phyloP scores from a whole-genome alignment of 2,888 invertebrate genomes.

The Synanthedon vespiformis region DNA sequence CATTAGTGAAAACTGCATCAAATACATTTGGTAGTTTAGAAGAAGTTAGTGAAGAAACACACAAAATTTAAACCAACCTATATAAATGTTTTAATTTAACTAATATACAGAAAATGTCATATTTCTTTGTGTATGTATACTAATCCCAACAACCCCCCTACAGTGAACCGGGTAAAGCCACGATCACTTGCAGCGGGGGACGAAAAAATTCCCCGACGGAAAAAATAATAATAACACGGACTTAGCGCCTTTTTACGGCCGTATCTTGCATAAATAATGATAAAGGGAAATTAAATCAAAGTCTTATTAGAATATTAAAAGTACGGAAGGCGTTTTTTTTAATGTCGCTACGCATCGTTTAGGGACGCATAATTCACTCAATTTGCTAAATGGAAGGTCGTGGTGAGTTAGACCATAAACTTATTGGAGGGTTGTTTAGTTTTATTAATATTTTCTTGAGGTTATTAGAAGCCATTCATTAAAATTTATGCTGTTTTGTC shows the following conservation, averaged over 20 bases:
- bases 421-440: conserved; percentile 39
- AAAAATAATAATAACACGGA: conserved; percentile 51
- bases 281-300: conserved; percentile 71
- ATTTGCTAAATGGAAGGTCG: conserved; percentile 60
- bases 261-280: conserved; percentile 68
- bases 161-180: conserved; percentile 7
- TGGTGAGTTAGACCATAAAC: conserved; percentile 29
- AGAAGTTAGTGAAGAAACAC: no score
- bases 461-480: conserved; percentile 37
- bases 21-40: no score
- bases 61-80: no score
- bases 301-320: conserved; percentile 70
- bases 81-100: no score
- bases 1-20: no score
- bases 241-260: conserved; percentile 58
- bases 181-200: conserved; percentile 33
- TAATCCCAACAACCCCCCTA: conserved; percentile 24
- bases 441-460: conserved; percentile 29
- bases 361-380: conserved; percentile 66
- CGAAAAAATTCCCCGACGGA: conserved; percentile 26
- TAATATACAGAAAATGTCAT: no score
- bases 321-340: conserved; percentile 47
- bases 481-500: conserved; percentile 10
- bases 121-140: conserved; percentile 19
- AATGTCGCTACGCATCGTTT: conserved; percentile 58